Base-by-base conservation (phyloP, 2,888 invertebrate species). In the Xylota sylvarum region DNA sequence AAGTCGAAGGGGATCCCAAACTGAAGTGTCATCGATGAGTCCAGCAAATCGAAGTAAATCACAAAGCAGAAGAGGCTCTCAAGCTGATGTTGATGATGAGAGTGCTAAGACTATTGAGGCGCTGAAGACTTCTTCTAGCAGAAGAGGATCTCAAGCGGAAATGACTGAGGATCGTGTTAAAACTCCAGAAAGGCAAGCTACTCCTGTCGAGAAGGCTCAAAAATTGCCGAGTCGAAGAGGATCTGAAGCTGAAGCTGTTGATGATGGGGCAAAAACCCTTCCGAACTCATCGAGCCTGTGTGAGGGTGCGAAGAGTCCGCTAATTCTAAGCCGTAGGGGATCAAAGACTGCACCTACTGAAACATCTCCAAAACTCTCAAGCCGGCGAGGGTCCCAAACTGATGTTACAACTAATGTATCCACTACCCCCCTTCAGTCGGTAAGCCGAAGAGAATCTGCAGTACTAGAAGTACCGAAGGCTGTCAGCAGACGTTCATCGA, bases 401-500 rank as follows among this genome's bases (percentile, higher is more conserved):
- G 67, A 50, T 10, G 7, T 17, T 2, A 27, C 32, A 17, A 40
- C 60, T 9, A 55, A 56, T 40, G 7, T 12, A n/a, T 27, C 6
- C 0, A 17, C 62, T n/a, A 81, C 50, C 7, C 23, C 58, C 10
- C 9, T 48, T 0, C 48, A 50, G 6, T 10, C 48, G 10, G 4
- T 14, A 7, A 52, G 19, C 19, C 52, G 62, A n/a, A 74, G 23
- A 30, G 40, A 19, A 23, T 62, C 70, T 0, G 40, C 40, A 10
- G 10, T 9, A 0, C 23, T 27, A 12, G 40, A 40, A 6, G 14
- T 40, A 14, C 32, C 48, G 1, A n/a, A 23, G 1, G 10, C 35
- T 32, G 9, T 14, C 19, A 79, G 79, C 62, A 67, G 74, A 14
- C 76, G 46, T 12, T 60, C 84, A 9, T 85, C 85, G 2, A 50